These are phyloP conservation scores for Silurus meridionalis DNA, from an alignment of 2,113 vertebrate genomes.

Conservation along the genomic window DNA sequence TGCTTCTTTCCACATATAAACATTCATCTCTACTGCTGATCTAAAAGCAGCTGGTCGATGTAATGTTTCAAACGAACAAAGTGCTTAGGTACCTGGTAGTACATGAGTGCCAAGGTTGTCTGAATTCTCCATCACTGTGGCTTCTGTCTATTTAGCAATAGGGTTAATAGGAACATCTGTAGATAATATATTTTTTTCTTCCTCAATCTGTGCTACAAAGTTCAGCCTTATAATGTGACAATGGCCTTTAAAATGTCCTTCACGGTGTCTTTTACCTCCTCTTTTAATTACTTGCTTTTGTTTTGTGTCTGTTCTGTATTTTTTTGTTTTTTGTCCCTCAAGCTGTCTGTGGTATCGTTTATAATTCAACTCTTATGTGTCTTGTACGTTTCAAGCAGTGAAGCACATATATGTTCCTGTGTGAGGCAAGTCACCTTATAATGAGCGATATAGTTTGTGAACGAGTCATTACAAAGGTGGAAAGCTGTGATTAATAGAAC, in stretches of 20 bases:
- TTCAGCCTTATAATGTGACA: slow-evolving; percentile 18
- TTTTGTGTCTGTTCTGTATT: neutral
- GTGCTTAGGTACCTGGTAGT: neutral
- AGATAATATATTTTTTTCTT: neutral
- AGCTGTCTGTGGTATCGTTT: neutral
- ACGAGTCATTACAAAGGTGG: neutral
- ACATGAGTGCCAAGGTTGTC: neutral
- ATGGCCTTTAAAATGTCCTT: slow-evolving; percentile 9
- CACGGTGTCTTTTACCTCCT: neutral
- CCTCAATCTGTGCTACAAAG: neutral
- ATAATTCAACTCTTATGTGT: neutral
- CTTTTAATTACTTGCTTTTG: neutral
- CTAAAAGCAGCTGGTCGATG: neutral
- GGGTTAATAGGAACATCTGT: neutral
- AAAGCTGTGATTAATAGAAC: slow-evolving; percentile 29
- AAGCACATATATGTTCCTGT: slow-evolving; percentile 4
- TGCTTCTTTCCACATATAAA: neutral
- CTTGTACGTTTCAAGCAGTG: neutral
- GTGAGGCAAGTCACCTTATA: slow-evolving; percentile 5
- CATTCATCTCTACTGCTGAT: neutral
- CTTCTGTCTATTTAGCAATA: slow-evolving; percentile 14
- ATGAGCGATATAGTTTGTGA: neutral
- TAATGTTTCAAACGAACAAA: neutral
- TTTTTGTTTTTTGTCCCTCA: too few relatives aligned
- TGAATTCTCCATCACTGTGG: neutral